Base-by-base conservation (phyloP, 2,888 invertebrate species). In the Neelides folsomi region DNA sequence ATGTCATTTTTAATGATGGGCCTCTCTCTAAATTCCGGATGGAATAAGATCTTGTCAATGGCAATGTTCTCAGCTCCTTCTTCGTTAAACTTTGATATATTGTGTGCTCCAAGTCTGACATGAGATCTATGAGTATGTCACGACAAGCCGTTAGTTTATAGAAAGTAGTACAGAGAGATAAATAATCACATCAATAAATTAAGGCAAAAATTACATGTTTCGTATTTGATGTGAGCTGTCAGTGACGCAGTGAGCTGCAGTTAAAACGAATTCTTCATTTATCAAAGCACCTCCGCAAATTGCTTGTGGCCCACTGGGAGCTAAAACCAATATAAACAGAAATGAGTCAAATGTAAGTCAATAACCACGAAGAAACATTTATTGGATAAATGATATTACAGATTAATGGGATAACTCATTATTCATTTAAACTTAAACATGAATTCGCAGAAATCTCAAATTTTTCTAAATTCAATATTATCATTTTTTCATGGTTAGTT, bases 241-340 rank as follows among this genome's bases (percentile, higher is more conserved):
- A 7, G 43, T 35, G 9, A 55, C 52, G 36, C 55, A 55, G 38
- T 55, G 55, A 8, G 52, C 55, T 10, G 55, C 55, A 13, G 55
- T 55, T 13, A 55, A 18, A 13, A 55, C 49, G 38, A 43, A 55
- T 10, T 48, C 43, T 2, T 52, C 52, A 36, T 48, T 19, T 20
- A 55, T 44, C 34, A 55, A 19, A 9, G 55, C 43, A 10, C 55
- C 55, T 13, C 49, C 52, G 36, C 55, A 55, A 16, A 49, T 37
- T 15, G 48, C 34, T 43, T 51, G 48, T 5, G 54, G 44, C 15
- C 47, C 49, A 18, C 12, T 20, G 16, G 15, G 18, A 13, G 47
- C 47, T 52, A 16, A 6, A 46, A 43, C 6, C 9, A 43, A 43
- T 19, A 20, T 16, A 43, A 43, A 18, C 8, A 10, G 19, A 43